These are phyloP conservation scores for Upupa epops DNA, from an alignment of 2,113 vertebrate species.

Conservation along the genomic window DNA sequence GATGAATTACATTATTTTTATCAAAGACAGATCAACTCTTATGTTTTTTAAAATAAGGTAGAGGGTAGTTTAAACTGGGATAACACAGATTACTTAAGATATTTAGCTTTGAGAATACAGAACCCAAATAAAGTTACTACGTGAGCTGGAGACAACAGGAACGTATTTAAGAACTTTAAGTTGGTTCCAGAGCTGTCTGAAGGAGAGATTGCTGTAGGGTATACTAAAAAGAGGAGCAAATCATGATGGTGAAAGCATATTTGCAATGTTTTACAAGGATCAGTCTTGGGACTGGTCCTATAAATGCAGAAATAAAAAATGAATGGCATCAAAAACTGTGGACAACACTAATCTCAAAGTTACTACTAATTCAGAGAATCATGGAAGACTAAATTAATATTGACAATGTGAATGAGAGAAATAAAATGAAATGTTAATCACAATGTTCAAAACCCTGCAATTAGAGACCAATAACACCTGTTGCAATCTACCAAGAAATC, in stretches of 20 bases:
- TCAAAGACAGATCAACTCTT: neutral
- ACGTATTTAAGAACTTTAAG: conserved; percentile 42
- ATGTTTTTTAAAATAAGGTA: neutral
- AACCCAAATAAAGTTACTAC: conserved; percentile 42
- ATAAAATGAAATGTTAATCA: neutral
- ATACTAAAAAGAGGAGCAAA: conserved; percentile 6
- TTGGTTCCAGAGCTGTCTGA: neutral
- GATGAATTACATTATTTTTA: conserved; percentile 27
- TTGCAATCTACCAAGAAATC: neutral
- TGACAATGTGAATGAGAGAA: neutral
- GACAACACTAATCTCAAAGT: neutral
- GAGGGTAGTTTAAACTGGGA: conserved; percentile 35
- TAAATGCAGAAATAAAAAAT: neutral
- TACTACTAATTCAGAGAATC: neutral
- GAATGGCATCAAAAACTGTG: neutral
- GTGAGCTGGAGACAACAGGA: neutral
- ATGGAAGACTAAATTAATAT: neutral
- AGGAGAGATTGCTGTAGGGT: neutral
- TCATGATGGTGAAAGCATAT: neutral
- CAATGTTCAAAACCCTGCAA: neutral
- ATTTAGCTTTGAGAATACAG: conserved; percentile 40
- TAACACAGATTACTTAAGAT: conserved; percentile 26
- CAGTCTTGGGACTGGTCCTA: neutral
- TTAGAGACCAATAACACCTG: neutral
- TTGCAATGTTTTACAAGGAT: neutral